phyloP scores from a whole-genome alignment of 23 tunicate species.

The Aplidium turbinatum region DNA sequence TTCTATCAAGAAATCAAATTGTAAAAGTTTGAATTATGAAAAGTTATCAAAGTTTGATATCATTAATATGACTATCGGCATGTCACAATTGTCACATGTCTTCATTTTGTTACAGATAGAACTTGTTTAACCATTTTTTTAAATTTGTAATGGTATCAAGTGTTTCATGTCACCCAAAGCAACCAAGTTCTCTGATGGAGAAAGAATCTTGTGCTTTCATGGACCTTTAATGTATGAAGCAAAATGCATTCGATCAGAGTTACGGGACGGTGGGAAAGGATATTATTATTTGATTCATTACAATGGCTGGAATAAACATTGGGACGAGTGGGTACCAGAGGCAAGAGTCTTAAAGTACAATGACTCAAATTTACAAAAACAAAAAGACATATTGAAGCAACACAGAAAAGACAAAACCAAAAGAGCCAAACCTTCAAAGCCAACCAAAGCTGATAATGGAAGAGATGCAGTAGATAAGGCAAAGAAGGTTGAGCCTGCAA shows the following conservation, averaged over 20 bases:
- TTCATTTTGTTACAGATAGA: too few relatives aligned
- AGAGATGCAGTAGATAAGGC: constrained; percentile 24
- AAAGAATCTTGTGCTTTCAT: constrained; percentile 79
- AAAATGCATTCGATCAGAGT: constrained; percentile 82
- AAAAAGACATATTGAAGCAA: constrained; percentile 77
- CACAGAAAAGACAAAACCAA: constrained; percentile 71
- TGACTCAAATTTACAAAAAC: constrained; percentile 61
- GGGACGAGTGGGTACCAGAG: constrained; percentile 95
- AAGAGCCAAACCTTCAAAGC: constrained; percentile 43
- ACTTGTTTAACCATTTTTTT: too few relatives aligned
- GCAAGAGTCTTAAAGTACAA: constrained; percentile 65
- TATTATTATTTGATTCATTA: constrained; percentile 68
- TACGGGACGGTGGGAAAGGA: constrained; percentile 38
- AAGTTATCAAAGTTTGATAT: too few relatives aligned
- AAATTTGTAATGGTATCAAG: too few relatives aligned
- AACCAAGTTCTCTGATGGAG: constrained; percentile 62
- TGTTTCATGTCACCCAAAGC: constrained; percentile 62
- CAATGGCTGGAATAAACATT: constrained; percentile 88
- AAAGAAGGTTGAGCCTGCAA: constrained; percentile 9
- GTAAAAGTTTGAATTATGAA: too few relatives aligned
- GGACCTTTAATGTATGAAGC: constrained; percentile 93
- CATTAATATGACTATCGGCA: too few relatives aligned
- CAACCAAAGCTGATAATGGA: constrained; percentile 34
- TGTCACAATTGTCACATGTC: too few relatives aligned
- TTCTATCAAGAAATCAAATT: too few relatives aligned